These are phyloP conservation scores for Pinna nobilis DNA, from an alignment of 1,140 invertebrate species.

Conservation along the genomic window DNA sequence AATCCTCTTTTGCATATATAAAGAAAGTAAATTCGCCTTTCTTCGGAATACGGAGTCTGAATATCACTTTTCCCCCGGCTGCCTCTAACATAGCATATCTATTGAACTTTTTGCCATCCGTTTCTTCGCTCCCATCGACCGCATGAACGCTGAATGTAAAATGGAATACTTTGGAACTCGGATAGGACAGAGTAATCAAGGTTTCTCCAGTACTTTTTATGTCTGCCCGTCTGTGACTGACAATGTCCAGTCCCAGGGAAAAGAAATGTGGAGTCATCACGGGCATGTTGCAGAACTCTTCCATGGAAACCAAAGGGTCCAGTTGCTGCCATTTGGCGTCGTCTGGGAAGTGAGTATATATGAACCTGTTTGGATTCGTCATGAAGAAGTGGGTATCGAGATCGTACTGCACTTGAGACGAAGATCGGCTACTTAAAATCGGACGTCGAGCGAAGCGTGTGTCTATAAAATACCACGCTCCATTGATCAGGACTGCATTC, in stretches of 20 bases:
- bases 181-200: constrained; percentile 64
- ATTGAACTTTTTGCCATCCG: constrained; percentile 67
- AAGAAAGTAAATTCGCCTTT: constrained; percentile 69
- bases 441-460: constrained; percentile 72
- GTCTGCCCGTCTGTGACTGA: constrained; percentile 69
- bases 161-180: constrained; percentile 60
- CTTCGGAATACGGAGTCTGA: constrained; percentile 70
- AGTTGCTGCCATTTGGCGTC: constrained; percentile 62
- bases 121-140: constrained; percentile 67
- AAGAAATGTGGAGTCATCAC: constrained; percentile 74
- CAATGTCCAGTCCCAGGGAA: constrained; percentile 71
- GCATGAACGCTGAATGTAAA: constrained; percentile 72
- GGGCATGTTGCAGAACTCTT: constrained; percentile 70
- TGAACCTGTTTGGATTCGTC: constrained; percentile 76
- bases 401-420: constrained; percentile 65
- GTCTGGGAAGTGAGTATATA: constrained; percentile 77
- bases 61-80: constrained; percentile 60
- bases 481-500: constrained; percentile 73
- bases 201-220: constrained; percentile 63
- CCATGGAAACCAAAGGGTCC: constrained; percentile 47
- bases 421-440: constrained; percentile 66
- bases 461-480: constrained; percentile 72
- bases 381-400: constrained; percentile 73
- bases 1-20: constrained; percentile 73
- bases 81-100: constrained; percentile 72